Evolutionary conservation across 2,888 invertebrate genomes (phyloP).

Genomic region (Muschampia plurimacula): DNA sequence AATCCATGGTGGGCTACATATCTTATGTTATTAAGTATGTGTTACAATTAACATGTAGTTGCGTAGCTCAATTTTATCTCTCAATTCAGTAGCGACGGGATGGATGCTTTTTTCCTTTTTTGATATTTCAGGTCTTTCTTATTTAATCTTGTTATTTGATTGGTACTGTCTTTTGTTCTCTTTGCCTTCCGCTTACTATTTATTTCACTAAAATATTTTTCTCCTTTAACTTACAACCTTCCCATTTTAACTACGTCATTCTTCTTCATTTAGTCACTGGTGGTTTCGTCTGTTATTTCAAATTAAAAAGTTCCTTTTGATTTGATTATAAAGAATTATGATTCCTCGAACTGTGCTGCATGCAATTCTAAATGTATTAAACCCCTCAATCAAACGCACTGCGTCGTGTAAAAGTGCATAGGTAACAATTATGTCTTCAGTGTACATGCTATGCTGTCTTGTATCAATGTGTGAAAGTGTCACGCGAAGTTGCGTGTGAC

Average conservation of each 20-base stretch:
- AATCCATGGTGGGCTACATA: background rate
- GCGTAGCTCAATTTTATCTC: too few species aligned
- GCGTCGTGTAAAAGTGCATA: conserved; percentile 30
- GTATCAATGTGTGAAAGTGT: conserved; percentile 34
- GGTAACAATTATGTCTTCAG: conserved; percentile 37
- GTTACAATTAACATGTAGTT: too few species aligned
- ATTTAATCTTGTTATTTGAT: too few species aligned
- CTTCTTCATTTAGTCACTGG: background rate
- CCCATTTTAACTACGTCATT: background rate
- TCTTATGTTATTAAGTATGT: too few species aligned
- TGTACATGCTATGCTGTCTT: background rate
- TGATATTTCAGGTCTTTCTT: too few species aligned
- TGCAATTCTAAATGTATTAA: background rate
- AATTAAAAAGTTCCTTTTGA: background rate
- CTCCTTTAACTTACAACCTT: background rate
- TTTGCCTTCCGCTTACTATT: too few species aligned
- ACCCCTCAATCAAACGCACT: background rate
- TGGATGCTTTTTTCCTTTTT: too few species aligned
- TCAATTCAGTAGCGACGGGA: too few species aligned
- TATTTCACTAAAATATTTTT: too few species aligned
- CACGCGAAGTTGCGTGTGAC: conserved; percentile 58
- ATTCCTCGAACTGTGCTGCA: background rate
- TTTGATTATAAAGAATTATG: background rate
- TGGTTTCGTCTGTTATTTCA: background rate
- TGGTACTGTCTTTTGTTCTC: too few species aligned